Percentiles rank a stretch among this genome's conserved stretches.
Conservation (phyloP, 2,888 invertebrate genomes). For the Cephalotes varians region DNA sequence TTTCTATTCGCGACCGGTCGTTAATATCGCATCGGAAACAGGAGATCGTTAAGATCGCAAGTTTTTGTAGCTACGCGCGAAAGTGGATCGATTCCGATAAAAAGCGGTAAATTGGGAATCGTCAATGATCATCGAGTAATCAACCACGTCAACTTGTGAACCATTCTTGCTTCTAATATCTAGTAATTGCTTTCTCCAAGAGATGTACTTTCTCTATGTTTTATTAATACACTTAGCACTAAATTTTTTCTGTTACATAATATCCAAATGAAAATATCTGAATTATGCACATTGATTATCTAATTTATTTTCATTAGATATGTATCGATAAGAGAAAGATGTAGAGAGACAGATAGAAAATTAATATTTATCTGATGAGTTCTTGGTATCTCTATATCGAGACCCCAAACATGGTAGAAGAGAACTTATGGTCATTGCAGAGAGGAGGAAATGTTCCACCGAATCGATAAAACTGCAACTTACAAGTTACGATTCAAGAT, state of each 20-base stretch:
- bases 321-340: not conserved
- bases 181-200: conserved; percentile 3
- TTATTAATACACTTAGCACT: not conserved
- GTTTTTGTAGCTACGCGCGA: conserved; percentile 12
- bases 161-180: not conserved
- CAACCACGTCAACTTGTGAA: not conserved
- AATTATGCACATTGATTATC: not conserved
- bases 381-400: not conserved
- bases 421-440: conserved; percentile 10
- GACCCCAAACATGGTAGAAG: not conserved
- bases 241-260: not conserved
- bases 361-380: not conserved
- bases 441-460: conserved; percentile 9
- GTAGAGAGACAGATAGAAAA: not conserved
- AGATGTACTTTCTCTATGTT: conserved; percentile 6
- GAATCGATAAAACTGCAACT: conserved; percentile 12
- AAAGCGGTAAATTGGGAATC: conserved; percentile 23
- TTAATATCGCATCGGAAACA: conserved; percentile 29
- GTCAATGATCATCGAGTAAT: not conserved
- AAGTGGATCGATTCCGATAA: conserved; percentile 17
- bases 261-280: not conserved
- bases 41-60: conserved; percentile 12
- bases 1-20: not conserved
- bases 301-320: not conserved
- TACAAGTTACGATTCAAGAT: not conserved